Conservation (phyloP, 1,140 invertebrate species). For the Scylla paramamosain region DNA sequence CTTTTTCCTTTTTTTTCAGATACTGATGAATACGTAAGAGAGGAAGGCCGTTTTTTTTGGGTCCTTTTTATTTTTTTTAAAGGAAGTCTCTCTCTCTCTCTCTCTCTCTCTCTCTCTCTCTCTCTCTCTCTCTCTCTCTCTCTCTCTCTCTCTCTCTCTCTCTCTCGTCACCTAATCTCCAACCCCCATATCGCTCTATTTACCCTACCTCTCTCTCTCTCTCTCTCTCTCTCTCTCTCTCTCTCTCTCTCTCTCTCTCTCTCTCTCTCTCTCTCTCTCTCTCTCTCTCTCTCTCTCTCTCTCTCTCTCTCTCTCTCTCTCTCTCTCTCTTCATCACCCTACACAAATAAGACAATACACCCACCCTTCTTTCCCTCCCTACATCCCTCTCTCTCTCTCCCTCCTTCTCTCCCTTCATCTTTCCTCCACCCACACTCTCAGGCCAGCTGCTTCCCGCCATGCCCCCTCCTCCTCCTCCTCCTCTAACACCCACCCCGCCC, state of each 20-base stretch:
- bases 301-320: background rate
- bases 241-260: background rate
- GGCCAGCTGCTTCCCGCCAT: constrained; percentile 4
- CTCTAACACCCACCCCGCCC: background rate
- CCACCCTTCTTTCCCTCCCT: background rate
- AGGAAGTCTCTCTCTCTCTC: background rate
- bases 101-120: background rate
- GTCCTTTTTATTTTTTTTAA: background rate
- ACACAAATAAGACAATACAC: no score
- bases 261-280: background rate
- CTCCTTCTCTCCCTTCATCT: background rate
- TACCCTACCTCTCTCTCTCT: background rate
- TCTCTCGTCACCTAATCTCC: background rate
- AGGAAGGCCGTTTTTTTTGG: background rate
- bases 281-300: background rate
- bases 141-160: constrained; percentile 2
- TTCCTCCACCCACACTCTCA: background rate
- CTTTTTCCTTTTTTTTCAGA: background rate
- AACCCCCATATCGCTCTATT: background rate
- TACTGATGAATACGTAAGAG: background rate
- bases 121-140: constrained; percentile 20
- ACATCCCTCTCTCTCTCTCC: background rate
- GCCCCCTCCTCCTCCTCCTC: background rate
- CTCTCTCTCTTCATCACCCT: background rate
- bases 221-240: background rate